Percentiles rank a stretch among this genome's conserved stretches.
phyloP scores from a whole-genome alignment of 2,888 invertebrate genomes.

The Odontocerum albicorne region DNA sequence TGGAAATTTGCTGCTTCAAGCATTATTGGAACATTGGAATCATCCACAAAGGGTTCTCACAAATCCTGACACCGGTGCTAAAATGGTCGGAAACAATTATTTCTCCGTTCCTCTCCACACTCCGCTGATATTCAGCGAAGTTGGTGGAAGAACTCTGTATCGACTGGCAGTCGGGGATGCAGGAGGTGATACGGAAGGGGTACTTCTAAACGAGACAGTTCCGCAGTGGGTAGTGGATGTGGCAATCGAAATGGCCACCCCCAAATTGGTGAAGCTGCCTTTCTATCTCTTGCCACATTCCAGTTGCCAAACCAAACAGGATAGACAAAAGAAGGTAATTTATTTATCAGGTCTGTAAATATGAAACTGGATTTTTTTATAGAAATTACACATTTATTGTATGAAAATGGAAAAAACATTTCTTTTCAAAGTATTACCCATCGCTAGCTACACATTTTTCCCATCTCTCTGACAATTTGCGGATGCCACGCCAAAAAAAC shows the following conservation, averaged over 20 bases:
- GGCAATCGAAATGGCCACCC: slow-evolving; percentile 89
- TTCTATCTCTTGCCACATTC: slow-evolving; percentile 97
- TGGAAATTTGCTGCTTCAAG: slow-evolving; percentile 91
- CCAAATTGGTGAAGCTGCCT: slow-evolving; percentile 95
- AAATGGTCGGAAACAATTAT: slow-evolving; percentile 73
- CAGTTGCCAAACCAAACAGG: slow-evolving; percentile 68
- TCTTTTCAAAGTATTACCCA: no score
- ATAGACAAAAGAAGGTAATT: slow-evolving; percentile 77
- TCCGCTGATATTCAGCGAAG: slow-evolving; percentile 96
- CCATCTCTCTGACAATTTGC: no score
- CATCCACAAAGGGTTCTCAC: slow-evolving; percentile 66
- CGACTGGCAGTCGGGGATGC: slow-evolving; percentile 82
- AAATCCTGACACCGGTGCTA: slow-evolving; percentile 68
- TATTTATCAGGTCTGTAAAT: no score
- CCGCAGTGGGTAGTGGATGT: slow-evolving; percentile 96
- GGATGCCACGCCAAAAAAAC: no score
- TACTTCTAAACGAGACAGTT: slow-evolving; percentile 88
- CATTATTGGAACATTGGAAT: slow-evolving; percentile 93
- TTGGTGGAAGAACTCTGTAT: slow-evolving; percentile 92
- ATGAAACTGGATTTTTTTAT: no score
- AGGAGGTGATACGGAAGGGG: slow-evolving; percentile 91
- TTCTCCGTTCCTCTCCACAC: slow-evolving; percentile 94
- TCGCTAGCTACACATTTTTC: no score
- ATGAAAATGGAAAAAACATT: no score
- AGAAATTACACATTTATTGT: no score